Conservation (phyloP, 2,888 invertebrate genomes). For the Branchipolynoe longqiensis region DNA sequence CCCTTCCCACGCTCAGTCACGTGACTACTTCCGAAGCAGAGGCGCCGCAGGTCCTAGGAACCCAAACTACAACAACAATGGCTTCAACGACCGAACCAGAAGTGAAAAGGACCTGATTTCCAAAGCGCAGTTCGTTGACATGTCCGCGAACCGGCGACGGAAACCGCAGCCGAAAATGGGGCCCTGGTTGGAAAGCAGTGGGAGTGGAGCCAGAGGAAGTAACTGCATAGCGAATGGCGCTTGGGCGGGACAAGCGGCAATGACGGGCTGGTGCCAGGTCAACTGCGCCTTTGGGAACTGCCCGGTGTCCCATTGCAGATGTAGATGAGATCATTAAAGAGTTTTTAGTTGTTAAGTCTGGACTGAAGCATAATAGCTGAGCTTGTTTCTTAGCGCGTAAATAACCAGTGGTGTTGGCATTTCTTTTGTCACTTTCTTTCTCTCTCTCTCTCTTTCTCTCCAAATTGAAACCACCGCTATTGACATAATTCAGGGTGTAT, state of each 20-base stretch:
- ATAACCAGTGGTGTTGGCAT: too few relatives aligned
- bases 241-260: constrained; percentile 39
- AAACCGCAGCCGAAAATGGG: neutral
- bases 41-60: too few relatives aligned
- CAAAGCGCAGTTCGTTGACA: constrained; percentile 16
- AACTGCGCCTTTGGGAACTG: constrained; percentile 54
- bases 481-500: too few relatives aligned
- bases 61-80: too few relatives aligned
- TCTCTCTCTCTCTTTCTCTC: too few relatives aligned
- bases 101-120: neutral
- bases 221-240: constrained; percentile 48
- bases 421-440: too few relatives aligned
- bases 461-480: too few relatives aligned
- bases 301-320: constrained; percentile 46
- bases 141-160: neutral
- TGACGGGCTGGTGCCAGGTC: constrained; percentile 51
- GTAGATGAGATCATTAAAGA: too few relatives aligned
- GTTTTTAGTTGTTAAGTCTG: too few relatives aligned
- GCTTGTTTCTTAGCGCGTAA: too few relatives aligned
- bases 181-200: neutral
- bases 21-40: neutral
- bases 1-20: neutral
- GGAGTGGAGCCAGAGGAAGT: neutral
- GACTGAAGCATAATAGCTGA: too few relatives aligned
- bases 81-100: neutral